A percentile compares a stretch with the other conserved stretches of the same genome.
Conservation (phyloP, 2,888 invertebrate species). For the Zelleria hepariella region DNA sequence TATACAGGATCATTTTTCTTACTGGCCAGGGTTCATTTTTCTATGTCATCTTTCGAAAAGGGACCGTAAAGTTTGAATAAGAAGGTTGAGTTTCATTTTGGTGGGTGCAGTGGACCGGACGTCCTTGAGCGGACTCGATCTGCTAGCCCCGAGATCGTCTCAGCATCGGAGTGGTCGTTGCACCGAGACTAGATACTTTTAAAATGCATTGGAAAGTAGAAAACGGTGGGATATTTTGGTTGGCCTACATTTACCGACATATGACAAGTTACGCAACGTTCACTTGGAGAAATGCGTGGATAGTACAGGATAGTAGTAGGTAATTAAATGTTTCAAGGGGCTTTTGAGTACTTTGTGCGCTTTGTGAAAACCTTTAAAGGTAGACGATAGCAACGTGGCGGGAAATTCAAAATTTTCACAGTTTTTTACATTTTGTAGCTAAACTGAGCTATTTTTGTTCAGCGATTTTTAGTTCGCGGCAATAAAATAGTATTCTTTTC, state of each 20-base stretch:
- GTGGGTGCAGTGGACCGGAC: constrained; percentile 49
- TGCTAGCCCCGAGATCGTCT: constrained; percentile 67
- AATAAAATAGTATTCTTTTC: too few species aligned
- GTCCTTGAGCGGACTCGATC: constrained; percentile 72
- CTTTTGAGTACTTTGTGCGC: too few species aligned
- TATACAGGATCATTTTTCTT: constrained; percentile 72
- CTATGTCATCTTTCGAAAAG: background rate
- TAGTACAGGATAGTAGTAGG: too few species aligned
- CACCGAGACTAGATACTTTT: constrained; percentile 61
- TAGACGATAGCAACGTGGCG: too few species aligned
- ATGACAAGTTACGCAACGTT: constrained; percentile 7
- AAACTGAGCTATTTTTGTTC: too few species aligned
- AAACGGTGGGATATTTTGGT: constrained; percentile 33
- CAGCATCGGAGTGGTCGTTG: constrained; percentile 65
- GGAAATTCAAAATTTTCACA: too few species aligned
- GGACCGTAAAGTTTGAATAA: constrained; percentile 9
- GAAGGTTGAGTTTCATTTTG: constrained; percentile 22
- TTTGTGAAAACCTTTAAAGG: too few species aligned
- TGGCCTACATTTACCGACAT: constrained; percentile 4
- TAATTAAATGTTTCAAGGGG: too few species aligned
- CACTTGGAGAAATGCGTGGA: background rate
- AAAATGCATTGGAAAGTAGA: constrained; percentile 70
- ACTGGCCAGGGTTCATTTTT: constrained; percentile 51
- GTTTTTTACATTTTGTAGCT: too few species aligned
- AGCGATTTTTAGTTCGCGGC: too few species aligned